A percentile compares a stretch with the other conserved stretches of the same genome.
Evolutionary conservation across 1,140 invertebrate genomes (phyloP).

Genomic region (Neodiprion virginianus): DNA sequence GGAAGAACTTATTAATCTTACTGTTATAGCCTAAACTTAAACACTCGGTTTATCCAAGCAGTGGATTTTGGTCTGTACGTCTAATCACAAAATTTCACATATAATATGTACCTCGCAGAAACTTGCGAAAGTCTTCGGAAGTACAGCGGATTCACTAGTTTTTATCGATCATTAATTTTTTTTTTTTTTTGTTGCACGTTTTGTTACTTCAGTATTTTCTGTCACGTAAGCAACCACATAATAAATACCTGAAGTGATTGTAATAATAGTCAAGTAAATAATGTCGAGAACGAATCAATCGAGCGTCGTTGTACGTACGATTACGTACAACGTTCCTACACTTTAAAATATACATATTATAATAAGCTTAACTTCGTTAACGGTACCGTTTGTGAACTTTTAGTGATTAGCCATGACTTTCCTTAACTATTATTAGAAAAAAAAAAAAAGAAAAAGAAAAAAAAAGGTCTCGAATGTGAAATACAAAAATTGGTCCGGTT

Average conservation of each 20-base stretch:
- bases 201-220: not conserved
- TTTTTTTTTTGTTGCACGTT: not conserved
- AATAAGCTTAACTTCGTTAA: too few relatives aligned
- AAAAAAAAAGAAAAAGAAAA: not conserved
- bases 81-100: not conserved
- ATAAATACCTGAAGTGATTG: too few relatives aligned
- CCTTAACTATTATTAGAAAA: not conserved
- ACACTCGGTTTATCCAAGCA: not conserved
- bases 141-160: not conserved
- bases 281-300: too few relatives aligned
- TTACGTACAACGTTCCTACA: too few relatives aligned
- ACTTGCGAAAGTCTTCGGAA: not conserved
- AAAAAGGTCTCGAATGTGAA: not conserved
- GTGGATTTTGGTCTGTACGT: not conserved
- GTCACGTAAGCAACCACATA: too few relatives aligned
- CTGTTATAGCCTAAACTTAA: not conserved
- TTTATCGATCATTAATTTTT: not conserved
- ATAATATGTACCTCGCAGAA: not conserved
- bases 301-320: too few relatives aligned
- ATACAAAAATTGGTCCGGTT: slow-evolving; percentile 7
- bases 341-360: too few relatives aligned
- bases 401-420: not conserved
- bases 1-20: not conserved
- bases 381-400: not conserved
- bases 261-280: too few relatives aligned